A percentile compares a stretch with the other conserved stretches of the same genome.
Evolutionary conservation across 2,113 vertebrate genomes (phyloP).

Genomic region (Anguilla japonica): DNA sequence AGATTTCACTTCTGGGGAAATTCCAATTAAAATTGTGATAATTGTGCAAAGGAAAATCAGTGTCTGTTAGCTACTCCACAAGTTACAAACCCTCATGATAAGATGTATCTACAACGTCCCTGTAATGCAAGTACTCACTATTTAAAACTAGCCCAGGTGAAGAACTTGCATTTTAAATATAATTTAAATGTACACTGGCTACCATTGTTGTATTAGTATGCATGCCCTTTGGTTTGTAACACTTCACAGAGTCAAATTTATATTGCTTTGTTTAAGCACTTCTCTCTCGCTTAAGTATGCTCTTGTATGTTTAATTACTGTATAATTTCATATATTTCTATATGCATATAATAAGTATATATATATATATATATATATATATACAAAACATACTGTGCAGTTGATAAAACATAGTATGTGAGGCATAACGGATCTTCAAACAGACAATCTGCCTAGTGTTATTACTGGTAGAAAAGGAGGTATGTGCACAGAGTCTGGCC

Average conservation of each 20-base stretch:
- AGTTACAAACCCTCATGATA: no score
- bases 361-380: background rate
- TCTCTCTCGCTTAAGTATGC: background rate
- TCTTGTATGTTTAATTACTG: background rate
- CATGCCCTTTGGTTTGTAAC: background rate
- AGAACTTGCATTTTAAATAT: background rate
- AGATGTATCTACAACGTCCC: no score
- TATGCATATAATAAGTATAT: background rate
- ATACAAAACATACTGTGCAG: conserved; percentile 36
- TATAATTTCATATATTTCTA: background rate
- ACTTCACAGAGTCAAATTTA: background rate
- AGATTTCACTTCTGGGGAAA: background rate
- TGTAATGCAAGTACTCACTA: no score
- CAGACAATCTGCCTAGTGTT: background rate
- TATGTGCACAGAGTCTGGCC: background rate
- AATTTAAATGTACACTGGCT: background rate
- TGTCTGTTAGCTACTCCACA: no score
- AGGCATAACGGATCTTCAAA: background rate
- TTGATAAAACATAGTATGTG: background rate
- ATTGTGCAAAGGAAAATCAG: no score
- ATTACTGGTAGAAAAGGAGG: background rate
- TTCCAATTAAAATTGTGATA: no score
- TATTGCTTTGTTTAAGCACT: background rate
- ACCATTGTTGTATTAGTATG: background rate
- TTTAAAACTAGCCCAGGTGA: background rate